phyloP scores from a whole-genome alignment of 35 echinoderm and acorn worm species.

The Diadema setosum region DNA sequence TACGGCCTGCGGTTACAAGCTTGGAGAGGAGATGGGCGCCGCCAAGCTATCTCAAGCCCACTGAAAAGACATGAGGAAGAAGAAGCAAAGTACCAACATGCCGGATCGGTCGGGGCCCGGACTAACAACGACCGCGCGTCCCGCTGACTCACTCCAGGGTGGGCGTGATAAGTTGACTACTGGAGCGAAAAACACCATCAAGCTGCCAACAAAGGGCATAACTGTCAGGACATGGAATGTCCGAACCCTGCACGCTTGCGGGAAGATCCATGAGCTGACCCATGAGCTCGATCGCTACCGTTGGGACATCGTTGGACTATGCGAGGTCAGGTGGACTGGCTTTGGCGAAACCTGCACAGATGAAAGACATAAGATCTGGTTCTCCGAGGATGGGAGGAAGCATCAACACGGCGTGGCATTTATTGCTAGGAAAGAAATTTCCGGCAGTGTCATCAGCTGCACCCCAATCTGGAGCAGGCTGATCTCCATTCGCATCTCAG shows the following conservation, averaged over 20 bases:
- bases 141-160: constrained; percentile 19
- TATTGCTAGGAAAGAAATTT: no score
- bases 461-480: no score
- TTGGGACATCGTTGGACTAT: neutral
- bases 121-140: constrained; percentile 15
- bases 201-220: neutral
- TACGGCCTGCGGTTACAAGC: no score
- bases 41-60: no score
- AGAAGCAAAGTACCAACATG: no score
- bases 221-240: constrained; percentile 15
- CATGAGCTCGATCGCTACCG: constrained; percentile 9
- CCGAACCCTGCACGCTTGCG: neutral
- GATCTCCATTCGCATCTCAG: no score
- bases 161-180: constrained; percentile 9
- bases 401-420: constrained; percentile 25
- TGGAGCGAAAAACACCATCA: neutral
- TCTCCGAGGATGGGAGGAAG: neutral
- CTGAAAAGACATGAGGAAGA: no score
- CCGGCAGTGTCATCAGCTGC: no score
- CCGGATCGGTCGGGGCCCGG: no score
- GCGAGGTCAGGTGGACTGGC: constrained; percentile 35
- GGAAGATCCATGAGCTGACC: constrained; percentile 16
- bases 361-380: constrained; percentile 11
- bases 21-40: no score
- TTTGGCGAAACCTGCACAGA: neutral